Percentiles rank a stretch among this genome's conserved stretches.
Evolutionary conservation across 2,113 vertebrate species (phyloP).

Genomic region (Lagopus leucura): DNA sequence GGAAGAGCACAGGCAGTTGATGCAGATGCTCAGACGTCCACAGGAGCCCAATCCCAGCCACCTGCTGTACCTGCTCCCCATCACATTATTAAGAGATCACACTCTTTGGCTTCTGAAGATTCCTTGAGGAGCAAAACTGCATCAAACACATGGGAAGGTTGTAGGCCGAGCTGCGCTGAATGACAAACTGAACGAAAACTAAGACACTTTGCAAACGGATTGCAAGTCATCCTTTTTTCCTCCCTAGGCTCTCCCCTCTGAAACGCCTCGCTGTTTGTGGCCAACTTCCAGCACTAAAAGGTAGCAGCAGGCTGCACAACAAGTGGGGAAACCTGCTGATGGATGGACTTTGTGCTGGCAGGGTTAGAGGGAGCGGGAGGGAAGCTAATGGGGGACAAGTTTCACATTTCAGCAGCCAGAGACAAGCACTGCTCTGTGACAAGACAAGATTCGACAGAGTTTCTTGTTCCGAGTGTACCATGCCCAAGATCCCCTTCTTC

Average conservation of each 20-base stretch:
- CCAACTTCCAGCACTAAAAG: neutral
- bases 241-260: neutral
- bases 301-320: neutral
- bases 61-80: neutral
- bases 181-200: neutral
- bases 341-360: neutral
- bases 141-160: neutral
- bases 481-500: neutral
- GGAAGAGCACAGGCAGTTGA: neutral
- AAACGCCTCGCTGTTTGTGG: neutral
- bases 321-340: neutral
- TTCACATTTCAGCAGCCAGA: neutral
- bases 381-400: neutral
- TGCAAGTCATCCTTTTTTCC: neutral
- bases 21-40: neutral
- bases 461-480: conserved; percentile 15
- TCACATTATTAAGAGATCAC: too few relatives aligned
- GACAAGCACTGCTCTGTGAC: neutral
- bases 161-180: neutral
- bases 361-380: neutral
- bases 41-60: neutral
- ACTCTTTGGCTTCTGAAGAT: neutral
- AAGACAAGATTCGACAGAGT: neutral
- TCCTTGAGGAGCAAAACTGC: neutral
- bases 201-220: neutral